Percentiles rank a stretch among this genome's conserved stretches.
Evolutionary conservation across 2,113 vertebrate genomes (phyloP).

Genomic region (Oncorhynchus nerka): DNA sequence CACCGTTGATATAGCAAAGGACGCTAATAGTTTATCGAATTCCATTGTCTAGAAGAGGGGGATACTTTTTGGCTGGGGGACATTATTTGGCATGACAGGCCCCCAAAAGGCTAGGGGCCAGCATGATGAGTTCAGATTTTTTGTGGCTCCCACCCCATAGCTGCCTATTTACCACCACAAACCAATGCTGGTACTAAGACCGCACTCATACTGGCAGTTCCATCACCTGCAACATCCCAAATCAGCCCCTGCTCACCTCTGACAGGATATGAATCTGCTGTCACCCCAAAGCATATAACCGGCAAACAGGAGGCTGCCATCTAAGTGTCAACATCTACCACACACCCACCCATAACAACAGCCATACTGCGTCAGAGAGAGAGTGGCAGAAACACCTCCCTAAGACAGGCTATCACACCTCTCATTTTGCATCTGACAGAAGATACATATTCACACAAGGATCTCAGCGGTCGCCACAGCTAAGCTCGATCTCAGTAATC

Average conservation of each 20-base stretch:
- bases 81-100: too few relatives aligned
- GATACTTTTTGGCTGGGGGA: too few relatives aligned
- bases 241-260: conserved; percentile 32
- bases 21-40: too few relatives aligned
- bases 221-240: conserved; percentile 6
- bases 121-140: too few relatives aligned
- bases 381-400: conserved; percentile 26
- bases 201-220: conserved; percentile 5
- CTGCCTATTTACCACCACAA: too few relatives aligned
- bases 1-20: too few relatives aligned
- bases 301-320: conserved; percentile 19
- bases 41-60: too few relatives aligned
- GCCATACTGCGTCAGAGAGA: conserved; percentile 28
- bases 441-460: background rate
- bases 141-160: too few relatives aligned
- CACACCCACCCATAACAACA: conserved; percentile 25
- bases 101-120: too few relatives aligned
- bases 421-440: conserved; percentile 15
- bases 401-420: conserved; percentile 33
- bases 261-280: conserved; percentile 40
- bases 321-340: conserved; percentile 28
- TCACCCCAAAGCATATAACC: conserved; percentile 27
- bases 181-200: too few relatives aligned
- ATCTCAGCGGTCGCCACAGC: background rate
- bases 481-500: too few relatives aligned